phyloP scores from a whole-genome alignment of 2,797 vertebrate genomes.

The Cyprinodon diabolis region DNA sequence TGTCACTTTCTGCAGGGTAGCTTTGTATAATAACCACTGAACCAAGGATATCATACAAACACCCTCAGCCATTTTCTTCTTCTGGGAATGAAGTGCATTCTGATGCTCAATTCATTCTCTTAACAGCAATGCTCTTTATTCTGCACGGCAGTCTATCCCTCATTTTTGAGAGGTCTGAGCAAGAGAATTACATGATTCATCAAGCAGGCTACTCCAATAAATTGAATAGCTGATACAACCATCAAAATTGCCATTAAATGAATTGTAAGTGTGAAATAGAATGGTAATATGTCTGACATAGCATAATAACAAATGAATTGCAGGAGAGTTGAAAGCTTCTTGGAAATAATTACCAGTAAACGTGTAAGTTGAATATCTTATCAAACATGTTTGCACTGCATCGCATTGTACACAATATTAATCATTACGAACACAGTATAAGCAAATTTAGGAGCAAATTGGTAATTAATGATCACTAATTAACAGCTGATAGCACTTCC shows the following conservation, averaged over 20 bases:
- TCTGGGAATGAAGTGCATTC: slow-evolving; percentile 31
- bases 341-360: slow-evolving; percentile 37
- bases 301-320: slow-evolving; percentile 66
- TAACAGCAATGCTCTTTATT: slow-evolving; percentile 66
- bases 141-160: slow-evolving; percentile 72
- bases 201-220: slow-evolving; percentile 78
- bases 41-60: slow-evolving; percentile 41
- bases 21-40: slow-evolving; percentile 29
- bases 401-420: slow-evolving; percentile 20
- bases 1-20: slow-evolving; percentile 41
- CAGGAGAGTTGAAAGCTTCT: slow-evolving; percentile 47
- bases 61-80: slow-evolving; percentile 25
- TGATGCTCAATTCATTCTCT: slow-evolving; percentile 68
- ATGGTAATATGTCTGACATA: slow-evolving; percentile 69
- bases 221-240: slow-evolving; percentile 79
- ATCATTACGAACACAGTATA: slow-evolving; percentile 34
- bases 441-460: slow-evolving; percentile 43
- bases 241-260: slow-evolving; percentile 79
- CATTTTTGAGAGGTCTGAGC: slow-evolving; percentile 74
- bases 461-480: slow-evolving; percentile 51
- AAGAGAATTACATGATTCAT: slow-evolving; percentile 80
- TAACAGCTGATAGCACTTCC: slow-evolving; percentile 45
- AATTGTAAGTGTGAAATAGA: slow-evolving; percentile 81
- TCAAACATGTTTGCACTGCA: slow-evolving; percentile 21
- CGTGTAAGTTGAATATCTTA: slow-evolving; percentile 31